Evolutionary conservation across 2,113 vertebrate species (phyloP), one percentile per base, ranked within the genome.

Genomic region (Micronycteris hirsuta): DNA sequence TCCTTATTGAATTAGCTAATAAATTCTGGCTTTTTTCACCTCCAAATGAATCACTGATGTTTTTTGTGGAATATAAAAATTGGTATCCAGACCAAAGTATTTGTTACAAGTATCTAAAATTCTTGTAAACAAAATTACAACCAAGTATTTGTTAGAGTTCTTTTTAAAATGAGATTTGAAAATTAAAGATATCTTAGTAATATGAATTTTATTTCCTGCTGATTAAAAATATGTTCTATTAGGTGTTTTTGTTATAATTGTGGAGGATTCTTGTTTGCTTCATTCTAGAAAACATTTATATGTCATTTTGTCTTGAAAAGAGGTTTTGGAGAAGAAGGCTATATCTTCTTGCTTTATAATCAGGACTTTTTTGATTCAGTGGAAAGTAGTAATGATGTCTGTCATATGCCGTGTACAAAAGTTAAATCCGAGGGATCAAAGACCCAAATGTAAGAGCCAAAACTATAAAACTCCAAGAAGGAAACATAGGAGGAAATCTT

Each of bases 131-230:
- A 95, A 87, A 95, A 26, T 73, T 81, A 45, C 17, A 52, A n/a
- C 4, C 56, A 74, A 49, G 3, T 78, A 26, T 73, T 77, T 90
- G 13, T 93, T 95, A 65, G 56, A 81, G 26, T 80, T 89, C 26
- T 52, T 95, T 90, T 95, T 49, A 96, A 93, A 91, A 86, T 88
- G 36, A 87, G 26, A 58, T 85, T 86, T 89, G 93, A 47, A 78
- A 19, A 33, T 54, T 71, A 56, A 94, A 70, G 33, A 52, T 88
- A 86, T 8, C 5, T 17, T 86, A 14, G n/a, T 82, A 96, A 41
- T 74, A 54, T 87, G 73, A 76, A 58, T 76, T 68, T 92, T 91
- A 54, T 90, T 80, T 96, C 56, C 63, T 94, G 31, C 22, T 86
- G 22, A 68, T 74, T 68, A 33, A 2, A 91, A n/a, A 26, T 76